Base-by-base conservation (phyloP, 2,888 invertebrate genomes). In the Metellina segmentata region DNA sequence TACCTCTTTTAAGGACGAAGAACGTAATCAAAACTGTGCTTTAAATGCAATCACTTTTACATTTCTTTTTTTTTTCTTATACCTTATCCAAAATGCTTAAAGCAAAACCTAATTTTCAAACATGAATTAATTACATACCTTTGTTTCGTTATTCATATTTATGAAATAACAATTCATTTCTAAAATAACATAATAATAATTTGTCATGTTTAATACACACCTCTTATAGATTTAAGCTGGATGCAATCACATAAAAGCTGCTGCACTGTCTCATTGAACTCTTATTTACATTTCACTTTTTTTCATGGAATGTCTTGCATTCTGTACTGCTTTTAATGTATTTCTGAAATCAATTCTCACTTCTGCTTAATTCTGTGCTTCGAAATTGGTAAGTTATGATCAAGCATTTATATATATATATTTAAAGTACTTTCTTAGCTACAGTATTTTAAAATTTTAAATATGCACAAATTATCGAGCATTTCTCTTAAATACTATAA, bases 361-460 rank as follows among this genome's bases (percentile, higher is more conserved):
- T 89, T 89, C 78, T 89, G 89, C 89, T 83, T 71, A 52, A 53
- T 78, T 20, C 51, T 75, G 16, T 9, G 11, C 61, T 77, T 70
- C 8, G 49, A 7, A 61, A 49, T 8, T 11, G 85, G 85, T 85
- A 85, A 85, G 75, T 85, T 48, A 6, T 48, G 7, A 48, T 81
- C 11, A 20, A 61, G 19, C 34, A 52, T 81, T 75, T 16, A 48
- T 75, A 61, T 7, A 13, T 6, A 6, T 61, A 61, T 61, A 61
- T 61, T 16, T 16, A 5, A 61, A 16, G 5, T 61, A 9, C 9
- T 61, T 61, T 11, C 61, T 34, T 34, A 61, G 61, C 61, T 61
- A 16, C 61, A 61, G 11, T 8, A 61, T 61, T 61, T 11, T 61
- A 61, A 61, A 61, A 61, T 9, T 61, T 61, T 61, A 61, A 61